Base-by-base conservation (phyloP, 1,140 invertebrate genomes). In the Bombus difficillimus region DNA sequence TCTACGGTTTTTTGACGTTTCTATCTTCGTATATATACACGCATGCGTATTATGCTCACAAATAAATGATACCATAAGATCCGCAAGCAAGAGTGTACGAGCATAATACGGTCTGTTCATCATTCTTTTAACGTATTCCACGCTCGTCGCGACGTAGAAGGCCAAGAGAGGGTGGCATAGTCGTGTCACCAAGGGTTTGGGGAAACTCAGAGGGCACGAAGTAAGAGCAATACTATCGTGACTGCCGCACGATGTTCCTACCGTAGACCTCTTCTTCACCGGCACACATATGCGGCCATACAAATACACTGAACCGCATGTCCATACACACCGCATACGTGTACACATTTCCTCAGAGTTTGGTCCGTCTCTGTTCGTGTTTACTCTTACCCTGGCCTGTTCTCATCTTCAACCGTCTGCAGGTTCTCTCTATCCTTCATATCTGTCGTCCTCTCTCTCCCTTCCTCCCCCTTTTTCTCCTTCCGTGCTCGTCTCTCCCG, bases 61-160 rank as follows among this genome's bases (percentile, higher is more conserved):
- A 43, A 34, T 41, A 37, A 62, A 37, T 41, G 59, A 64, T 34
- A 64, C 62, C 41, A 15, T 64, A 69, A 87, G 82, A 79, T 84
- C 76, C 47, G 37, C 47, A 15, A 76, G 72, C 43, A 68, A 59
- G 43, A 75, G 68, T 79, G 62, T 74, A 74, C 79, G 81, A 87
- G 73, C 76, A 87, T 91, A 89, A 91, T 91, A 85, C 39, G 79
- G 75, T 86, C 83, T 89, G 87, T 92, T 91, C 91, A 91, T 92
- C 91, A 92, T 91, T 92, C 90, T 92, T 92, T 91, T 89, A 92
- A 87, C 92, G 90, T 92, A 92, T 92, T 92, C 90, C 74, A 77
- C 66, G 64, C 85, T 88, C 92, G 90, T 92, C 84, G 85, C 86
- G 78, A 86, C 86, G 86, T 80, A 82, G 72, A 86, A 66, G 89